Evolutionary conservation across 64 coral and sea anemone genomes (phyloP), one percentile per base, ranked within the genome.

Genomic region (Pocillopora verrucosa): DNA sequence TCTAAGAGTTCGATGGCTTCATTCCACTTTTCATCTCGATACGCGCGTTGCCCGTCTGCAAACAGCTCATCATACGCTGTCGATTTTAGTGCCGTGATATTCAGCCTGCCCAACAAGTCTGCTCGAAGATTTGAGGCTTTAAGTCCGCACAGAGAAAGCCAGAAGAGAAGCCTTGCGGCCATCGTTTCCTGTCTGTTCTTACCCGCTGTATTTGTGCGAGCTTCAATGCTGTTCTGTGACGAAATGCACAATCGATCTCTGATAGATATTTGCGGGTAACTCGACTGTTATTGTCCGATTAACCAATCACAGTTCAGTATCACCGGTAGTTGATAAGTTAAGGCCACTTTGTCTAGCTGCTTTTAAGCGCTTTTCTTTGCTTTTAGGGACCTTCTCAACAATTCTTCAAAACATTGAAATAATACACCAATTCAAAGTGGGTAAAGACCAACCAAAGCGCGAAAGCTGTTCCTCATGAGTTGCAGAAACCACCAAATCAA

Each of bases 21-120:
- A 13, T 34, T 56, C 80, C 86, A 97, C 4, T 97, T 80, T 80
- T 97, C 81, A 11, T 61, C 38, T 16, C 56, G 67, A 56, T 94
- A 94, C 34, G 95, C 92, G 58, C 76, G 20, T 9, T 65, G 2
- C 13, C 41, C 95, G 25, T 97, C 95, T 16, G 77, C 79, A 75
- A 91, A 97, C 13, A 97, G 79, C 68, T 97, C 95, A 34, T 97
- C 95, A 58, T 91, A 97, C 5, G 89, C 90, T 7, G 75, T 84
- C 11, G 95, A 76, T 87, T 89, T 93, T 51, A 73, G 56, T 4
- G 60, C 74, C 37, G 91, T 90, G 12, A 92, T 56, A 76, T 96
- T 86, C 20, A 86, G 85, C 20, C 65, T 87, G 58, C 91, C 76
- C 19, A 91, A 62, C 3, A 91, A 63, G 67, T 91, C 92, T 63